A percentile compares a stretch with the other conserved stretches of the same genome.
These are phyloP conservation scores for Villa cingulata DNA, from an alignment of 2,888 invertebrate genomes.

Conservation along the genomic window DNA sequence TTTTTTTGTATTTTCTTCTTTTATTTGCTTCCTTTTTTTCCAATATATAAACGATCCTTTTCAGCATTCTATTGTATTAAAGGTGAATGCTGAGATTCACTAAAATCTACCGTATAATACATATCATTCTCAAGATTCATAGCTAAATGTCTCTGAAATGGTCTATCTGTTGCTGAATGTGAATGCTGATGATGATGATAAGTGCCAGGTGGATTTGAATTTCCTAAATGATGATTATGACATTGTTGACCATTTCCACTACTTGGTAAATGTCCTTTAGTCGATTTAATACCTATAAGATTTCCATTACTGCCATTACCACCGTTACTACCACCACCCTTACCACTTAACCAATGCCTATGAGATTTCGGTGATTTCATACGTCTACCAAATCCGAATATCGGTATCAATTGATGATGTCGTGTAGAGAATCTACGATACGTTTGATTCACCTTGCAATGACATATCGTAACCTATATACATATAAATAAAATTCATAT, in stretches of 20 bases:
- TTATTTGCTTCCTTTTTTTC: too few relatives aligned
- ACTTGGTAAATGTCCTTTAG: constrained; percentile 15
- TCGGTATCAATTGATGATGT: constrained; percentile 39
- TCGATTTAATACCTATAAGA: constrained; percentile 13
- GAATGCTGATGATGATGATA: constrained; percentile 23
- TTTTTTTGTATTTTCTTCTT: too few relatives aligned
- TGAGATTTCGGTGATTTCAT: constrained; percentile 31
- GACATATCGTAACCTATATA: constrained; percentile 57
- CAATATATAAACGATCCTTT: too few relatives aligned
- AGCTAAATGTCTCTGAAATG: constrained; percentile 40
- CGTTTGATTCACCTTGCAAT: constrained; percentile 65
- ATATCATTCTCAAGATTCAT: constrained; percentile 56
- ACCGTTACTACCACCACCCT: constrained; percentile 26
- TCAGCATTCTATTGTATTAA: constrained; percentile 47
- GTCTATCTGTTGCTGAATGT: constrained; percentile 26
- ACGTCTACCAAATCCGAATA: constrained; percentile 33
- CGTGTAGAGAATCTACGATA: constrained; percentile 51
- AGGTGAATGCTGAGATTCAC: constrained; percentile 61
- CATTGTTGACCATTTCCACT: constrained; percentile 8
- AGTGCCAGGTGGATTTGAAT: constrained; percentile 3
- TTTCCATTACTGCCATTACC: constrained; percentile 9
- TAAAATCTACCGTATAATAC: constrained; percentile 66
- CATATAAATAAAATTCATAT: neutral
- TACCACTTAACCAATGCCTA: constrained; percentile 48
- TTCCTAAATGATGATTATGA: constrained; percentile 23